Evolutionary conservation across 1,140 invertebrate species (phyloP), one percentile per base, ranked within the genome.

Genomic region (Penaeus indicus): DNA sequence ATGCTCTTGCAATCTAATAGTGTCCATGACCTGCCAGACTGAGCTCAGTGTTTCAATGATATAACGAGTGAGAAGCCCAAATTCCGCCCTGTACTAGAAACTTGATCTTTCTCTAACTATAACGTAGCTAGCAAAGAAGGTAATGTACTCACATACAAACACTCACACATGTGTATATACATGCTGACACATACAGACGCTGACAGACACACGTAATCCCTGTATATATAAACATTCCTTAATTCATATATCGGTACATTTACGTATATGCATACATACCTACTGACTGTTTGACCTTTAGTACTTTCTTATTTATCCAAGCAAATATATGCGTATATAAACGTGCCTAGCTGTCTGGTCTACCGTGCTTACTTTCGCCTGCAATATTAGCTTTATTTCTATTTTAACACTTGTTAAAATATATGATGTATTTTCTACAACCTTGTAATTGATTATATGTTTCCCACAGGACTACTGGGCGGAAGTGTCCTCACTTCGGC

Each of bases 381-480:
- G 32, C 32, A 32, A 7, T 47, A 47, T 47, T 54, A 11, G 54
- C 5, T 10, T 54, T 54, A 0, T 10, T 54, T 72, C 11, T 21
- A 1, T 11, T 21, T 25, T 16, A 72, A 32, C 32, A 2, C 18
- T 16, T 21, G 16, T n/a, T 25, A 32, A 72, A 10, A 72, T 64
- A n/a, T 63, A 13, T 22, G 16, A 25, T n/a, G 13, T 61, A 25
- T 27, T 83, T 54, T 62, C 47, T 63, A 25, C 25, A 38, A n/a
- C 47, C 60, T 22, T 61, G 21, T 60, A 32, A n/a, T 60, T 54
- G 25, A 19, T 63, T 38, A 25, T 60, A 11, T 72, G 25, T 72
- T n/a, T 63, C 21, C 25, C 16, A n/a, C 87, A 89, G 87, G 87
- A 89, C 32, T 84, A 89, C 81, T 89, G 81, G 60, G 62, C 87